A percentile compares a stretch with the other conserved stretches of the same genome.
phyloP scores from a whole-genome alignment of 2,113 vertebrate genomes.

The Isichthys henryi region DNA sequence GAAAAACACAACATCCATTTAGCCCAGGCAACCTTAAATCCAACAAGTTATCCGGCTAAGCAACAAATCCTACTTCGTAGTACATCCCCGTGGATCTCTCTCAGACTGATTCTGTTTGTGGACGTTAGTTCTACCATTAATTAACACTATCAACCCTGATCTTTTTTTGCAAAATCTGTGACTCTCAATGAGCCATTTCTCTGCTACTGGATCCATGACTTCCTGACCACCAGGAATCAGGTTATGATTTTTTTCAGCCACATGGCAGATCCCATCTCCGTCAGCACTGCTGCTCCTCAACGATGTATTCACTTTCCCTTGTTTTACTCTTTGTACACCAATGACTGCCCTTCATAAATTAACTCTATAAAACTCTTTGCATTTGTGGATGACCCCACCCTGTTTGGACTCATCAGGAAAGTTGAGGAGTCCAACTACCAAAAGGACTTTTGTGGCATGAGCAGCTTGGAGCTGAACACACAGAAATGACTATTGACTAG shows the following conservation, averaged over 20 bases:
- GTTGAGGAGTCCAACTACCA: neutral
- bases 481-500: neutral
- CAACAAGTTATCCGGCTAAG: neutral
- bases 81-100: neutral
- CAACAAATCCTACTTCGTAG: neutral
- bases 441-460: neutral
- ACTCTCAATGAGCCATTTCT: neutral
- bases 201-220: neutral
- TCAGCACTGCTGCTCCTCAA: neutral
- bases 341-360: neutral
- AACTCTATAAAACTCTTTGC: neutral
- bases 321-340: neutral
- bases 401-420: neutral
- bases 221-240: neutral
- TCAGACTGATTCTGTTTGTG: neutral
- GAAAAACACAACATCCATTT: neutral
- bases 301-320: neutral
- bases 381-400: neutral
- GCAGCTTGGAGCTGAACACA: neutral
- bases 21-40: neutral
- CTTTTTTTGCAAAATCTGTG: neutral
- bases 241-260: neutral
- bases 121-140: neutral
- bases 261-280: neutral
- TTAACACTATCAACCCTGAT: neutral